Evolutionary conservation across 1,140 invertebrate species (phyloP).

Genomic region (Lepidostoma basale): DNA sequence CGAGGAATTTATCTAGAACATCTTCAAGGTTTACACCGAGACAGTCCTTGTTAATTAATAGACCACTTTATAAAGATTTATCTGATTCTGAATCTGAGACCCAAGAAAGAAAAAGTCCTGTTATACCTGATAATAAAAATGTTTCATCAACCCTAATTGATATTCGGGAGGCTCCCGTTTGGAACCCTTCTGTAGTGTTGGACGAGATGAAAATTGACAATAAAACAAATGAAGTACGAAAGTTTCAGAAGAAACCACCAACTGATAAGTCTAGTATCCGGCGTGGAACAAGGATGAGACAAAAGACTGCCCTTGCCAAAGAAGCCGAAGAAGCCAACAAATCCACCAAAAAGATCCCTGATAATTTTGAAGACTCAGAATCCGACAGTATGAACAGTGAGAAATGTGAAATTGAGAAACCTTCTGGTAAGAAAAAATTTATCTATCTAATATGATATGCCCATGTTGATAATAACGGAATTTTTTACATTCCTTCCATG

Average conservation of each 20-base stretch:
- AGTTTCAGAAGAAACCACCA: too few species aligned
- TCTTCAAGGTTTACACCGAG: too few species aligned
- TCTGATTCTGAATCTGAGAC: too few species aligned
- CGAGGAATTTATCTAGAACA: too few species aligned
- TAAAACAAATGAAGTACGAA: too few species aligned
- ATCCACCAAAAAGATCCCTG: conserved; percentile 13
- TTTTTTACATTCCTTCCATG: too few species aligned
- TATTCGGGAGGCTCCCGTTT: not conserved
- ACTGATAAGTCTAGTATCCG: conserved; percentile 5
- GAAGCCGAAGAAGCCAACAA: conserved; percentile 30
- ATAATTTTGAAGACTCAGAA: conserved; percentile 21
- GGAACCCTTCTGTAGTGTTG: conserved; percentile 23
- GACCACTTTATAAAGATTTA: too few species aligned
- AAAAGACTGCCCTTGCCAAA: conserved; percentile 24
- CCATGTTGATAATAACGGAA: not conserved
- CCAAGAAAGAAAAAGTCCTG: too few species aligned
- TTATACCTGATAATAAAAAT: too few species aligned
- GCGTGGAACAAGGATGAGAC: conserved; percentile 26
- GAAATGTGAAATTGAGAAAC: conserved; percentile 26
- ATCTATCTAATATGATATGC: not conserved
- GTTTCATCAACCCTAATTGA: too few species aligned
- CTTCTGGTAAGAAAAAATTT: conserved; percentile 22
- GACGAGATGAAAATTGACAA: not conserved
- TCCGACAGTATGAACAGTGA: conserved; percentile 24
- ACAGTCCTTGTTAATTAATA: too few species aligned